Conservation (phyloP, 2,888 invertebrate species). For the Phanerotoma sp. region DNA sequence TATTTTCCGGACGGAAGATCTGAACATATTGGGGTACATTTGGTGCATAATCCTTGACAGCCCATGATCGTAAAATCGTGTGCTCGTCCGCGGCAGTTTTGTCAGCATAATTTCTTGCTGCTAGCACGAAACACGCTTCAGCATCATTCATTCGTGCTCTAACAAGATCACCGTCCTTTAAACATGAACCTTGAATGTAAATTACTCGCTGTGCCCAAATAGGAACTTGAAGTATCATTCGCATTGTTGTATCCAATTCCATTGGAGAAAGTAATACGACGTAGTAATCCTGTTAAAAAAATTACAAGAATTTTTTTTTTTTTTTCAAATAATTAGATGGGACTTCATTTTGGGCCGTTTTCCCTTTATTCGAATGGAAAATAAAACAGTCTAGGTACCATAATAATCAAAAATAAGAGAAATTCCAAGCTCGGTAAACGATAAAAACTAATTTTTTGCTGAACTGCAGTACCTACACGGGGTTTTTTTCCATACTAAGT, state of each 20-base stretch:
- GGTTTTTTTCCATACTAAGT: too few species aligned
- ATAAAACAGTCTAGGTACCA: too few species aligned
- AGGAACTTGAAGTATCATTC: constrained; percentile 96
- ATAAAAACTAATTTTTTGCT: too few species aligned
- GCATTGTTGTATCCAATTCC: constrained; percentile 97
- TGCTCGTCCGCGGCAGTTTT: constrained; percentile 91
- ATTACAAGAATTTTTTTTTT: background rate
- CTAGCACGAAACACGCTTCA: constrained; percentile 95
- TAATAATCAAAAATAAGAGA: too few species aligned
- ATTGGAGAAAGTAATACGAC: constrained; percentile 95
- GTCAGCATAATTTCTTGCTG: constrained; percentile 94
- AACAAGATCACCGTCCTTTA: constrained; percentile 94
- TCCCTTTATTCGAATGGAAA: too few species aligned
- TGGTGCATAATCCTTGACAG: constrained; percentile 97
- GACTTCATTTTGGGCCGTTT: too few species aligned
- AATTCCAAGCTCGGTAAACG: too few species aligned
- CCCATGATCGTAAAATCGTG: constrained; percentile 85
- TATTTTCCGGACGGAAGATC: constrained; percentile 97
- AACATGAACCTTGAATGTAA: constrained; percentile 89
- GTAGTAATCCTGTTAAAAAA: constrained; percentile 76
- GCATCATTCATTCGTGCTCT: constrained; percentile 97
- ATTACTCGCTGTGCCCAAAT: constrained; percentile 98
- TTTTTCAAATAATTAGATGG: too few species aligned
- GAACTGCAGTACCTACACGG: too few species aligned
- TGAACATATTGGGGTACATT: constrained; percentile 97